Percentiles rank a stretch among this genome's conserved stretches.
Conservation (phyloP, 2,888 invertebrate genomes). For the Heteropelma amictum region DNA sequence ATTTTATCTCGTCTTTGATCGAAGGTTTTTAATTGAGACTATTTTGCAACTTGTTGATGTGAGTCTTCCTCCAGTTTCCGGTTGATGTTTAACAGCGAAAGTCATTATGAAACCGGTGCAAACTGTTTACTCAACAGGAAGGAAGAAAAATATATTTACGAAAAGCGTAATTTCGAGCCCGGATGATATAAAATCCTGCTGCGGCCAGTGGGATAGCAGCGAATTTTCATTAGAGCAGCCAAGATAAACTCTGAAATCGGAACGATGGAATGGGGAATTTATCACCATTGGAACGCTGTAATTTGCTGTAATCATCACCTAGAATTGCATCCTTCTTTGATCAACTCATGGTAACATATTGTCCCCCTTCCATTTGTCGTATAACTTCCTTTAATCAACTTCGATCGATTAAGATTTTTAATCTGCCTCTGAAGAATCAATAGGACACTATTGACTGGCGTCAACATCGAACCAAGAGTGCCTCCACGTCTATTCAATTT, state of each 20-base stretch:
- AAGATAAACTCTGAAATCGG: neutral
- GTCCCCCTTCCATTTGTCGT: neutral
- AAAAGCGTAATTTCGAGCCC: slow-evolving; percentile 14
- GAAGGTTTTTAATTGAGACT: neutral
- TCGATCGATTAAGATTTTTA: slow-evolving; percentile 46
- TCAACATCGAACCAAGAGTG: no score
- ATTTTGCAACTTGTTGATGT: neutral
- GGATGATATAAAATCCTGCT: slow-evolving; percentile 22
- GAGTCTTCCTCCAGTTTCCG: no score
- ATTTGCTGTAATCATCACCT: slow-evolving; percentile 49
- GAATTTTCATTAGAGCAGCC: slow-evolving; percentile 55
- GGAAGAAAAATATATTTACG: slow-evolving; percentile 38
- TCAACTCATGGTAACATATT: slow-evolving; percentile 4
- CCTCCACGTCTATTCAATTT: no score
- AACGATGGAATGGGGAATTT: slow-evolving; percentile 41
- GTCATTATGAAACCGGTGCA: neutral
- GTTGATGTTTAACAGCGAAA: neutral
- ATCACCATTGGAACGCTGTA: slow-evolving; percentile 41
- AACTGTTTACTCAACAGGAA: neutral
- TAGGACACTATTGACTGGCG: no score
- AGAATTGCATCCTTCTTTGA: slow-evolving; percentile 39
- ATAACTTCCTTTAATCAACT: slow-evolving; percentile 34
- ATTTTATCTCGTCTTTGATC: slow-evolving; percentile 16
- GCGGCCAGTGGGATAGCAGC: slow-evolving; percentile 33
- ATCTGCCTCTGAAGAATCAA: neutral